Conservation (phyloP, 2,797 vertebrate species). For the Danionella dracula region DNA sequence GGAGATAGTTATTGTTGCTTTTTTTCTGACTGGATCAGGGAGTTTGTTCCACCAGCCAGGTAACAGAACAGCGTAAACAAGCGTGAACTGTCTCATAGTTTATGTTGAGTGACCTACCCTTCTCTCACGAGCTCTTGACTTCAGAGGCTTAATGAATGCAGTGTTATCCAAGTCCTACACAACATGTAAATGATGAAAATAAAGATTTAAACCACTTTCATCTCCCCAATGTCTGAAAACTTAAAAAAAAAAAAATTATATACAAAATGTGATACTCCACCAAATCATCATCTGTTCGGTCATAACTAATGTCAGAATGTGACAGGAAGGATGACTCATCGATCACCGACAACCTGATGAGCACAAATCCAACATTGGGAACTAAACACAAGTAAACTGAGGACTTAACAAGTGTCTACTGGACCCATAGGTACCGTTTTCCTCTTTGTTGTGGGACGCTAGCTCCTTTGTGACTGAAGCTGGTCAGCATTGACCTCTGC, state of each 20-base stretch:
- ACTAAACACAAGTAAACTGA: background rate
- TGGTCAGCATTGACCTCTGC: constrained; percentile 65
- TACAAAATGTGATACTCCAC: constrained; percentile 43
- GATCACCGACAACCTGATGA: constrained; percentile 60
- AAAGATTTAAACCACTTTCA: too few species aligned
- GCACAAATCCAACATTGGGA: background rate
- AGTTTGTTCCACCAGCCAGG: too few species aligned
- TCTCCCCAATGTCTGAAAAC: too few species aligned
- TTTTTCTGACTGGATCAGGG: too few species aligned
- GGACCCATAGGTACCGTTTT: constrained; percentile 56
- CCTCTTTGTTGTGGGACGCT: constrained; percentile 47
- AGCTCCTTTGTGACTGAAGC: constrained; percentile 54
- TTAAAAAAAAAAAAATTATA: background rate
- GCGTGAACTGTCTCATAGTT: too few species aligned
- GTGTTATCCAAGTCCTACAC: constrained; percentile 67
- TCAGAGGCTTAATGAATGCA: constrained; percentile 63
- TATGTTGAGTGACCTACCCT: constrained; percentile 70
- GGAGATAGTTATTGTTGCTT: too few species aligned
- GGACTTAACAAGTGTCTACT: background rate
- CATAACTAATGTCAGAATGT: constrained; percentile 76
- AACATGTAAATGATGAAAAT: background rate
- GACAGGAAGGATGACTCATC: constrained; percentile 66
- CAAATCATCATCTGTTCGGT: constrained; percentile 71
- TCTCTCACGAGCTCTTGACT: constrained; percentile 67
- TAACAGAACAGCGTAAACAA: too few species aligned